Conservation (phyloP, 2,797 vertebrate genomes). For the Leptatherina wallacei region DNA sequence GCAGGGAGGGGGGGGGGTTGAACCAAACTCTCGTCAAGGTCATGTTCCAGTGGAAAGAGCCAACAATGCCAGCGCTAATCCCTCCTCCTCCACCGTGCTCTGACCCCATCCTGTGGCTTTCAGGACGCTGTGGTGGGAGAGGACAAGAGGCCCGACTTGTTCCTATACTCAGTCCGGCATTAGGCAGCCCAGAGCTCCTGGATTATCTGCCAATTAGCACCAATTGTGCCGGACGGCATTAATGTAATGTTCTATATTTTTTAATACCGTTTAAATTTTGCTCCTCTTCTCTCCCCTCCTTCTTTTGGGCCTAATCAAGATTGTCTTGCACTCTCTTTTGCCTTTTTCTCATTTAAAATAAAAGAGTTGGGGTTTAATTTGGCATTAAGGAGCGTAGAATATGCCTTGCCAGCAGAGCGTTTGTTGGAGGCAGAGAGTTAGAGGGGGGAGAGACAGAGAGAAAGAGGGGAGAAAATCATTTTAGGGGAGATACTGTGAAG, state of each 20-base stretch:
- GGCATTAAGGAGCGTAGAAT: slow-evolving; percentile 84
- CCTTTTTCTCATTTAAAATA: slow-evolving; percentile 85
- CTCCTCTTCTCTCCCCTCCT: slow-evolving; percentile 60
- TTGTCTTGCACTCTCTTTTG: slow-evolving; percentile 80
- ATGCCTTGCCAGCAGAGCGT: slow-evolving; percentile 80
- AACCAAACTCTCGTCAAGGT: slow-evolving; percentile 85
- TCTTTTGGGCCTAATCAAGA: slow-evolving; percentile 81
- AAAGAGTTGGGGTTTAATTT: slow-evolving; percentile 86
- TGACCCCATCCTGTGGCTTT: slow-evolving; percentile 77
- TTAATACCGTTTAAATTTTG: slow-evolving; percentile 85
- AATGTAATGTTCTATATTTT: slow-evolving; percentile 85
- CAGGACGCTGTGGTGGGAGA: slow-evolving; percentile 74
- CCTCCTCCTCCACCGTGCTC: slow-evolving; percentile 75
- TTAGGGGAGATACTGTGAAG: slow-evolving; percentile 86
- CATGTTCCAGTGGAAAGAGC: slow-evolving; percentile 81
- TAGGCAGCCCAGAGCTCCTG: slow-evolving; percentile 79
- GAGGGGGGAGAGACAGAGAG: slow-evolving; percentile 44
- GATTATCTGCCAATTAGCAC: slow-evolving; percentile 90
- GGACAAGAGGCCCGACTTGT: slow-evolving; percentile 73
- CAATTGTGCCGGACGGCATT: slow-evolving; percentile 85
- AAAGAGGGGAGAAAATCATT: slow-evolving; percentile 84
- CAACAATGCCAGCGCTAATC: slow-evolving; percentile 85
- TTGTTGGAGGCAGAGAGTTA: slow-evolving; percentile 73
- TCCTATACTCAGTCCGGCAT: slow-evolving; percentile 77
- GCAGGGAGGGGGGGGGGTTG: slow-evolving; percentile 28